These are phyloP conservation scores for Caenorhabditis virilis DNA, from an alignment of 2,888 invertebrate genomes.

Conservation along the genomic window DNA sequence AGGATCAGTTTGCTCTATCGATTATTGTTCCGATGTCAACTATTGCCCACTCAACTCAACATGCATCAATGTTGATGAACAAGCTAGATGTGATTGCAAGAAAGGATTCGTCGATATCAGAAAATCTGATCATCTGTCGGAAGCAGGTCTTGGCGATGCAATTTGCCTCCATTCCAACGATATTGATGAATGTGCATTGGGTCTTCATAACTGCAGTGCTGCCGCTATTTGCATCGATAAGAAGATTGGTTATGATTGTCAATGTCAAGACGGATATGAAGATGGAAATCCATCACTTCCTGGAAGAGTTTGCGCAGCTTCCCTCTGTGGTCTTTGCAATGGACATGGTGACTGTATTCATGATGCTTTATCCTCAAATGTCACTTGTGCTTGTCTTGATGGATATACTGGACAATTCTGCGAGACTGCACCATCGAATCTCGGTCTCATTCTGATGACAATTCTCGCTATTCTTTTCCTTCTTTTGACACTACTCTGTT, in stretches of 20 bases:
- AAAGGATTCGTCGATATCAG: constrained; percentile 58
- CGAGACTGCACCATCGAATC: constrained; percentile 52
- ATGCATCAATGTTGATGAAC: constrained; percentile 80
- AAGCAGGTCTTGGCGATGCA: constrained; percentile 46
- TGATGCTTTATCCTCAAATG: constrained; percentile 54
- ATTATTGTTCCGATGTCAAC: constrained; percentile 72
- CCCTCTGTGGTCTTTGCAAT: constrained; percentile 61
- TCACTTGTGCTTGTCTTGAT: constrained; percentile 62
- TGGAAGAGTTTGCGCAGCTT: constrained; percentile 62
- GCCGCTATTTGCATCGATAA: constrained; percentile 63
- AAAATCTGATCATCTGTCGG: constrained; percentile 43
- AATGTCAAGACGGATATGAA: constrained; percentile 56
- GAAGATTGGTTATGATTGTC: constrained; percentile 55
- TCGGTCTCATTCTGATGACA: constrained; percentile 56
- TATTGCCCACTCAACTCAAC: constrained; percentile 87
- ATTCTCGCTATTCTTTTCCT: constrained; percentile 67
- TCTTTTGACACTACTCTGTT: constrained; percentile 63
- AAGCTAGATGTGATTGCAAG: constrained; percentile 56
- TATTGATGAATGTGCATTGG: constrained; percentile 64
- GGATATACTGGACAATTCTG: constrained; percentile 61
- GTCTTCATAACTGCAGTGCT: constrained; percentile 63
- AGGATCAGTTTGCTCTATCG: constrained; percentile 70
- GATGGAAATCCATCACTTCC: constrained; percentile 64
- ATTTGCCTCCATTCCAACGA: constrained; percentile 36
- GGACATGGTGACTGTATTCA: constrained; percentile 66